Evolutionary conservation across 1,140 invertebrate genomes (phyloP).

Genomic region (Ips typographus): DNA sequence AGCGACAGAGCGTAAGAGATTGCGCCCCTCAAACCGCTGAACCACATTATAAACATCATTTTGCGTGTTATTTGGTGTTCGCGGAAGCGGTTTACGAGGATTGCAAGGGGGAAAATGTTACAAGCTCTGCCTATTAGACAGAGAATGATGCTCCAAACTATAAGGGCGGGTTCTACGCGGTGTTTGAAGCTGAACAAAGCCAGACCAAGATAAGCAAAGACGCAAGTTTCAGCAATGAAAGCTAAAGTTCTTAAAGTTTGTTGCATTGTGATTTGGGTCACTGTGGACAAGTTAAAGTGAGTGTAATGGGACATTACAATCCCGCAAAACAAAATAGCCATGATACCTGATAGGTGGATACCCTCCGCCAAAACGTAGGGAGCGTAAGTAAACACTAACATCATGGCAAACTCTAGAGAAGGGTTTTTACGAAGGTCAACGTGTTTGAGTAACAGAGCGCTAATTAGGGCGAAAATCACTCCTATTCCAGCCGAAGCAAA

Average conservation of each 20-base stretch:
- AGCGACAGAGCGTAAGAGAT: conserved; percentile 97
- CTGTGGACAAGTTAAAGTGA: conserved; percentile 96
- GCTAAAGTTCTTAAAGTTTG: conserved; percentile 97
- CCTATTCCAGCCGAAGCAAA: conserved; percentile 97
- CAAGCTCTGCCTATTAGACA: conserved; percentile 91
- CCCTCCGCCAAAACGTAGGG: conserved; percentile 98
- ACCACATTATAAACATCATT: conserved; percentile 99
- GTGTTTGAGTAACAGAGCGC: conserved; percentile 93
- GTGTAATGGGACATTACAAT: conserved; percentile 99
- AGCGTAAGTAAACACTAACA: conserved; percentile 97
- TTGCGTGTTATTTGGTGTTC: conserved; percentile 97
- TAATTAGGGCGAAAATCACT: conserved; percentile 91
- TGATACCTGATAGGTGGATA: conserved; percentile 94
- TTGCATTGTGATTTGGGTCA: conserved; percentile 99
- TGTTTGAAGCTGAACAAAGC: conserved; percentile 97
- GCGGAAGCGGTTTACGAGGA: conserved; percentile 92
- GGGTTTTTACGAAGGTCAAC: conserved; percentile 96
- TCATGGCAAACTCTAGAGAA: conserved; percentile 96
- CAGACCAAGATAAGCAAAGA: conserved; percentile 98
- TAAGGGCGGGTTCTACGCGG: conserved; percentile 75
- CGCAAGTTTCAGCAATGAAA: conserved; percentile 98
- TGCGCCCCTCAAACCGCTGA: conserved; percentile 93
- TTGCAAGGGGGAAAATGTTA: conserved; percentile 95
- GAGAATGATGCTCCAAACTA: conserved; percentile 92
- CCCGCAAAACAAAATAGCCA: conserved; percentile 98